These are phyloP conservation scores for Homalodisca vitripennis DNA, from an alignment of 1,140 invertebrate genomes.

Conservation along the genomic window DNA sequence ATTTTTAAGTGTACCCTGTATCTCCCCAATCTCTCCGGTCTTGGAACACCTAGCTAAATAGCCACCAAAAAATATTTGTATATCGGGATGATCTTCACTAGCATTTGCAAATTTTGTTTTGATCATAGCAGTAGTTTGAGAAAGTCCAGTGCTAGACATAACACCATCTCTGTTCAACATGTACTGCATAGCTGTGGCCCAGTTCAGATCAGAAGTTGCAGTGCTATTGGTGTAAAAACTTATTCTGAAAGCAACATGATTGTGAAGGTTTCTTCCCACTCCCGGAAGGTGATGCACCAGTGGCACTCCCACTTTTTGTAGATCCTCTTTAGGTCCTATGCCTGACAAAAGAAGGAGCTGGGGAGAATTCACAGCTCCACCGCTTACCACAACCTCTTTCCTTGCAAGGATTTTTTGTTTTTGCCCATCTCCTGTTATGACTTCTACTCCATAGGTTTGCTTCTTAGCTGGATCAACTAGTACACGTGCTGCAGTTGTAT, in stretches of 20 bases:
- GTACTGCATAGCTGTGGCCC: slow-evolving; percentile 68
- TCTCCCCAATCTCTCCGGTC: slow-evolving; percentile 74
- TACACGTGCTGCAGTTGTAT: slow-evolving; percentile 46
- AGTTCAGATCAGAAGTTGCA: slow-evolving; percentile 72
- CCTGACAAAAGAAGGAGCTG: slow-evolving; percentile 51
- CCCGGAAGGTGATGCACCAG: slow-evolving; percentile 68
- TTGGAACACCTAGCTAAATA: slow-evolving; percentile 62
- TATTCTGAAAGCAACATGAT: slow-evolving; percentile 65
- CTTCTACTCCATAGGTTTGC: slow-evolving; percentile 36
- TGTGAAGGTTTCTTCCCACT: slow-evolving; percentile 76
- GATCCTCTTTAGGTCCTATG: slow-evolving; percentile 48
- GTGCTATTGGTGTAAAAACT: slow-evolving; percentile 50
- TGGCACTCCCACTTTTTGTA: slow-evolving; percentile 50
- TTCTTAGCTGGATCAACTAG: slow-evolving; percentile 46
- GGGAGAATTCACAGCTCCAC: slow-evolving; percentile 42
- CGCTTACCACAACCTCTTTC: slow-evolving; percentile 43
- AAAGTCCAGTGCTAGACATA: slow-evolving; percentile 19
- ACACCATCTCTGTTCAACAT: slow-evolving; percentile 39
- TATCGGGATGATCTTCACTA: slow-evolving; percentile 73
- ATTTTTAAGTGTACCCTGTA: slow-evolving; percentile 61
- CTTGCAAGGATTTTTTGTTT: slow-evolving; percentile 30
- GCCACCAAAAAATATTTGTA: slow-evolving; percentile 52
- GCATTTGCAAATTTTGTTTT: slow-evolving; percentile 60
- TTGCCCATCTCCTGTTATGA: slow-evolving; percentile 28
- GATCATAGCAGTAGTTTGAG: neutral